Conservation (phyloP, 1,140 invertebrate genomes). For the Platorchestia sp. region DNA sequence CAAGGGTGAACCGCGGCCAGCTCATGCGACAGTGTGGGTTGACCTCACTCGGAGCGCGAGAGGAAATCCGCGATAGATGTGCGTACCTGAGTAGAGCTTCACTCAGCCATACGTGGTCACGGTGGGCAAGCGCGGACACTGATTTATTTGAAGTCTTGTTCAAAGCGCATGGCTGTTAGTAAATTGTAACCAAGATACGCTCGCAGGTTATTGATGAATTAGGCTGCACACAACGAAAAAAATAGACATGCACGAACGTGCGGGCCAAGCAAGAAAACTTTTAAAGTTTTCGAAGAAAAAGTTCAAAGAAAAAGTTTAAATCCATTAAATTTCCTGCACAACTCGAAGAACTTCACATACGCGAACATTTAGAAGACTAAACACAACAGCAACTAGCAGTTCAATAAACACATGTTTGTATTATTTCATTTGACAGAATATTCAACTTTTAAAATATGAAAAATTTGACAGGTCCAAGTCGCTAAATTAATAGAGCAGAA, state of each 20-base stretch:
- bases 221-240: background rate
- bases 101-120: background rate
- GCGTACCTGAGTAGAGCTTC: background rate
- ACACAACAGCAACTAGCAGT: background rate
- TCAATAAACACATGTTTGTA: background rate
- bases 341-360: background rate
- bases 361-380: background rate
- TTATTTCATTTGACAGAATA: background rate
- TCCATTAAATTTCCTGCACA: background rate
- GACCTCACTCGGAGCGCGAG: background rate
- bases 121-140: background rate
- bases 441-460: background rate
- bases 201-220: background rate
- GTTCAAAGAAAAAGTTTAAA: background rate
- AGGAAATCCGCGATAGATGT: background rate
- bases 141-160: background rate
- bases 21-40: background rate
- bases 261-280: background rate
- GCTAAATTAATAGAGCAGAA: background rate
- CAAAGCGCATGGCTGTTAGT: background rate
- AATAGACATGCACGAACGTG: background rate
- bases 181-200: background rate
- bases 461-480: background rate
- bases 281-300: background rate
- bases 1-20: background rate